Evolutionary conservation across 2,113 vertebrate species (phyloP), one percentile per base, ranked within the genome.

Genomic region (Dipodomys spectabilis): DNA sequence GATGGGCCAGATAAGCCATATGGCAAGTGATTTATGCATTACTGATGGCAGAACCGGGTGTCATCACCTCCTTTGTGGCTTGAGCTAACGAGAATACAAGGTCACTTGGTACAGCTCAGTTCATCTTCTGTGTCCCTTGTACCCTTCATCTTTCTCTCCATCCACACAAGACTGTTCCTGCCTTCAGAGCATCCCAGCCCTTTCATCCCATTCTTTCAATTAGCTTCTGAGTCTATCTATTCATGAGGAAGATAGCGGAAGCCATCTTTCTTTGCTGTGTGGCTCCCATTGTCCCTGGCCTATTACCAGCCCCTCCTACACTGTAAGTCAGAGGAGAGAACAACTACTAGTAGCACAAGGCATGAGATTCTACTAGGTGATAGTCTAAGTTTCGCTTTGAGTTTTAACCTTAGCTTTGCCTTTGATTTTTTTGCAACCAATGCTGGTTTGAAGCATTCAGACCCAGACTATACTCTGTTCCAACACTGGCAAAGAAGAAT

Each of bases 71-170:
- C n/a, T 53, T 27, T 3, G 73, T 39, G 72, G 49, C 28, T 32
- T 16, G 44, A 82, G 49, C 80, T 74, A 30, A 2, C 4, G 30
- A 62, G 74, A 82, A 45, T 85, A 68, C 90, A 93, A 95, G 82
- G 88, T 82, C 90, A 88, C 72, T 30, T 49, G 11, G 30, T 20
- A 23, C 7, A 32, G 2, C 5, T 10, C 1, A 44, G 1, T 6
- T 8, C 1, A 12, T 7, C 15, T 44, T 3, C 44, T 2, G 2
- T n/a, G 79, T 32, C 20, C 35, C 44, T n/a, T 20, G 23, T 83
- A 57, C 72, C 13, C 30, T 15, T 68, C 30, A 68, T 71, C 53
- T 57, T 57, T 57, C 53, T 57, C 13, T 57, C 15, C 53, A 57
- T 57, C 53, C 23, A 64, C 62, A 27, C 16, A 62, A 19, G 16